Percentiles rank a stretch among this genome's conserved stretches.
Evolutionary conservation across 2,888 invertebrate genomes (phyloP).

Genomic region (Drosophila eohydei): DNA sequence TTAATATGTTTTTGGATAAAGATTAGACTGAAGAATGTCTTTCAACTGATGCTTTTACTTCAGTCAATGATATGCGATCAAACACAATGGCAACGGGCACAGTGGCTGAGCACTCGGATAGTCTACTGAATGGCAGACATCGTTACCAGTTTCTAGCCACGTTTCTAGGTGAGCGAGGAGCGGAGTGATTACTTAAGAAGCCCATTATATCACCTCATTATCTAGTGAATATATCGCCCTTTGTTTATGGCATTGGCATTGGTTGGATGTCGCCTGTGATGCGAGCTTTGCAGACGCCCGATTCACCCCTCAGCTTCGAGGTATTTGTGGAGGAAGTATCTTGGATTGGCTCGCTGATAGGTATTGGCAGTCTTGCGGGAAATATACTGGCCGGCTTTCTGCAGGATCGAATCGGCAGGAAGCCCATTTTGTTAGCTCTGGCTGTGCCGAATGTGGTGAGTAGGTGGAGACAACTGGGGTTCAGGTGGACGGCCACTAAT

Average conservation of each 20-base stretch:
- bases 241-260: constrained; percentile 77
- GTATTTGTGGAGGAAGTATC: constrained; percentile 66
- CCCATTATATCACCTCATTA: neutral
- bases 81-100: constrained; percentile 40
- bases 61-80: neutral
- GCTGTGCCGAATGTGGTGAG: constrained; percentile 71
- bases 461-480: neutral
- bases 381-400: constrained; percentile 70
- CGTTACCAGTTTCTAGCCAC: constrained; percentile 62
- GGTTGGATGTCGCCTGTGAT: constrained; percentile 81
- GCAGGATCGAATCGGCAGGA: constrained; percentile 71
- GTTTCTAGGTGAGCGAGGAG: constrained; percentile 44
- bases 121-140: constrained; percentile 53
- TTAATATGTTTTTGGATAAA: neutral
- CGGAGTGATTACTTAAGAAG: neutral
- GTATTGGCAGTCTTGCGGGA: constrained; percentile 75
- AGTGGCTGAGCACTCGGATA: constrained; percentile 45
- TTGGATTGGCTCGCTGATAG: constrained; percentile 75
- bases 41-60: neutral
- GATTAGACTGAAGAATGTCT: neutral
- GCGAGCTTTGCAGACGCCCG: constrained; percentile 62
- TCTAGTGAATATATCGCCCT: constrained; percentile 73
- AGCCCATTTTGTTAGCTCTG: constrained; percentile 58
- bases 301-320: constrained; percentile 55
- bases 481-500: neutral